Evolutionary conservation across 2,888 invertebrate genomes (phyloP).

Genomic region (Machimus rusticus): DNA sequence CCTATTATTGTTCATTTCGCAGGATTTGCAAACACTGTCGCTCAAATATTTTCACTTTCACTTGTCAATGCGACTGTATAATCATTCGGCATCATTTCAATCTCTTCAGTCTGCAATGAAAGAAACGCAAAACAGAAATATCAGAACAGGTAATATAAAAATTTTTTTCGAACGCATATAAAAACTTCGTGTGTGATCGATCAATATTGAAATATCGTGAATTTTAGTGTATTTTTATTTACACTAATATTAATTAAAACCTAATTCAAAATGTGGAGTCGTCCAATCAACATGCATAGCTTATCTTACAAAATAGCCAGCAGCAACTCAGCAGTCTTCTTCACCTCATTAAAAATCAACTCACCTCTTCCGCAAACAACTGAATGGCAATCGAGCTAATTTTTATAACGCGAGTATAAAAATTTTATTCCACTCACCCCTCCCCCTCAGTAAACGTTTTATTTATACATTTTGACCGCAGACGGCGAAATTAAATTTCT

Average conservation of each 20-base stretch:
- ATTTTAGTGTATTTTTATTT: not conserved
- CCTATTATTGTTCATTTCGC: no score
- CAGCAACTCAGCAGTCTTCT: not conserved
- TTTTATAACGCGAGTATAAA: not conserved
- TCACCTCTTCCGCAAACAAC: not conserved
- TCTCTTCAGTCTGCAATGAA: no score
- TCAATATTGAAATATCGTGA: not conserved
- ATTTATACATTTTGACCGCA: not conserved
- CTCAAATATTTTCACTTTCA: no score
- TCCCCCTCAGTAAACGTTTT: not conserved
- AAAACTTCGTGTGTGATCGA: not conserved
- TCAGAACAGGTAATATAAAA: no score
- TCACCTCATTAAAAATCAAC: not conserved
- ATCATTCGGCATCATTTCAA: no score
- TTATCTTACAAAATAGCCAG: not conserved
- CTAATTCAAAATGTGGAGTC: not conserved
- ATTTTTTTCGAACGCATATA: no score
- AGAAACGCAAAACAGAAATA: no score
- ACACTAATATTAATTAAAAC: not conserved
- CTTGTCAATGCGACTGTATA: no score
- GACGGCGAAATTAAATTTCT: not conserved
- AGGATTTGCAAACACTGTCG: no score
- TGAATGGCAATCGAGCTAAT: not conserved
- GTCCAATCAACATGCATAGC: not conserved
- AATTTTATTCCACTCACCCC: not conserved